Evolutionary conservation across 2,797 vertebrate species (phyloP).

Genomic region (Fistularia commersonii): DNA sequence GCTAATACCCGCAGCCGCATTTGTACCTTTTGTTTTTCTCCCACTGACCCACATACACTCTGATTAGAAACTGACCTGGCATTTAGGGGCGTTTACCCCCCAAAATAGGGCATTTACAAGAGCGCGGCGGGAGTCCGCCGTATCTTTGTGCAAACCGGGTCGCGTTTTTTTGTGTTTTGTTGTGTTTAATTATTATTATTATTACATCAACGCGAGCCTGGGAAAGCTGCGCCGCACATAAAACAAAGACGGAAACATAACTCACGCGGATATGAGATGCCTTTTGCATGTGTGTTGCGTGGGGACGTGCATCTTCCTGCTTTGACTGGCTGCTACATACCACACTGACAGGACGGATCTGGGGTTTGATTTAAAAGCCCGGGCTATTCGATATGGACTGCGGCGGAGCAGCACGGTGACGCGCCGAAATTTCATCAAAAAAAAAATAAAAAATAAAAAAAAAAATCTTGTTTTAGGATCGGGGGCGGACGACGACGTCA

Average conservation of each 20-base stretch:
- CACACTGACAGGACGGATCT: constrained; percentile 23
- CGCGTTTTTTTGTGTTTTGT: constrained; percentile 4
- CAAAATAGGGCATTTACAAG: constrained; percentile 56
- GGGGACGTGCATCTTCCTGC: constrained; percentile 37
- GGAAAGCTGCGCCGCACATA: constrained; percentile 4
- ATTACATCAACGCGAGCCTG: neutral
- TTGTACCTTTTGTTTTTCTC: constrained; percentile 57
- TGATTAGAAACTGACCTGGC: constrained; percentile 57
- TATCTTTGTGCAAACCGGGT: constrained; percentile 40
- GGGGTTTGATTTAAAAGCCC: constrained; percentile 23
- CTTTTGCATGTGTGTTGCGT: constrained; percentile 8
- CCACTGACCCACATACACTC: constrained; percentile 68
- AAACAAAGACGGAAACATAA: too few relatives aligned
- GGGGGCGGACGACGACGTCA: too few relatives aligned
- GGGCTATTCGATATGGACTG: constrained; percentile 13
- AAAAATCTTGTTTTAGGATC: constrained; percentile 1
- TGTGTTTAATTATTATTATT: constrained; percentile 9
- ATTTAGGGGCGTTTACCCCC: constrained; percentile 40
- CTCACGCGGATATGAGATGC: constrained; percentile 12
- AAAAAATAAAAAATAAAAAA: neutral
- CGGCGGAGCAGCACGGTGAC: constrained; percentile 4
- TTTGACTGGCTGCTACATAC: constrained; percentile 23
- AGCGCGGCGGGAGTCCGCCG: constrained; percentile 52
- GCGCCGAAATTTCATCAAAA: neutral
- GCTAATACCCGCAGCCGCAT: constrained; percentile 52